A percentile compares a stretch with the other conserved stretches of the same genome.
Evolutionary conservation across 2,888 invertebrate species (phyloP).

Genomic region (Chelonus formosanus): DNA sequence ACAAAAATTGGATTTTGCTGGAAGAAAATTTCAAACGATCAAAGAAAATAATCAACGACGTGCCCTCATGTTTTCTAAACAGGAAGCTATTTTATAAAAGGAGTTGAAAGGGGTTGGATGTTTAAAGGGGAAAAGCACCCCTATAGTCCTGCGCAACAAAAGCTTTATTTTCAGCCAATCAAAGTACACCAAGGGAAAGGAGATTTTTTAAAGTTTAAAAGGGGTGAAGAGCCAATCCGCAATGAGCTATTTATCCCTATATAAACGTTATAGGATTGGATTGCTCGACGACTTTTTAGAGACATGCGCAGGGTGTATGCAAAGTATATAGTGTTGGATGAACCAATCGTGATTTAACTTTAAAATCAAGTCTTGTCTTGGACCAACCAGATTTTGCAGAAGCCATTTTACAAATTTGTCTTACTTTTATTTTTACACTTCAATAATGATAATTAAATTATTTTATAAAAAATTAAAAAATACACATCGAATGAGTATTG

Average conservation of each 20-base stretch:
- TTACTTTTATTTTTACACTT: too few relatives aligned
- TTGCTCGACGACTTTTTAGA: neutral
- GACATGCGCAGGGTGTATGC: slow-evolving; percentile 30
- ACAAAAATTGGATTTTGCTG: too few relatives aligned
- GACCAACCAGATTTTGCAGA: slow-evolving; percentile 23
- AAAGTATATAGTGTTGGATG: slow-evolving; percentile 12
- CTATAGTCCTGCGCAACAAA: slow-evolving; percentile 7
- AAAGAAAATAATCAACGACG: too few relatives aligned
- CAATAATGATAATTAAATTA: too few relatives aligned
- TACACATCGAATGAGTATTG: too few relatives aligned
- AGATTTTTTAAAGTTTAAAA: slow-evolving; percentile 45
- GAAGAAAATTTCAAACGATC: too few relatives aligned
- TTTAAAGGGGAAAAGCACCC: neutral
- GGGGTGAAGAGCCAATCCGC: slow-evolving; percentile 30
- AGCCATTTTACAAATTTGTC: neutral
- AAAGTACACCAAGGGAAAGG: neutral
- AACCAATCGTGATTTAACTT: slow-evolving; percentile 20
- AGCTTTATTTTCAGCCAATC: slow-evolving; percentile 7
- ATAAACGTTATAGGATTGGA: neutral
- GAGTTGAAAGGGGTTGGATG: too few relatives aligned
- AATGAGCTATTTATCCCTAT: neutral
- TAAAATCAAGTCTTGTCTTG: slow-evolving; percentile 27
- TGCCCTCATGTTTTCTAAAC: too few relatives aligned
- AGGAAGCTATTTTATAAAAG: too few relatives aligned
- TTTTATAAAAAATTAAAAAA: too few relatives aligned